phyloP scores from a whole-genome alignment of 2,113 vertebrate genomes.

The Sander vitreus region DNA sequence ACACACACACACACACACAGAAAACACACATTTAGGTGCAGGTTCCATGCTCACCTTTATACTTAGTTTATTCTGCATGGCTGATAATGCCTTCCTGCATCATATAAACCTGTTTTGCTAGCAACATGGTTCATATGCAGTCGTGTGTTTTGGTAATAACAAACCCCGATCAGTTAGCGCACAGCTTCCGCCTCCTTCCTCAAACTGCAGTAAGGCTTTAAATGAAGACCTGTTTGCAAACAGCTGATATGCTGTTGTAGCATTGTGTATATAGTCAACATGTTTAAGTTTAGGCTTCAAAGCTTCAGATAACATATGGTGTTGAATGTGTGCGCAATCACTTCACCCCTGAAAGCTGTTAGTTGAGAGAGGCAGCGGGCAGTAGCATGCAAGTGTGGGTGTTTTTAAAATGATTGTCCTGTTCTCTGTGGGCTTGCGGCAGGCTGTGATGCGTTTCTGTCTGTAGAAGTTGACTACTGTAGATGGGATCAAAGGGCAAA shows the following conservation, averaged over 20 bases:
- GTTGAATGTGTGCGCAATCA: conserved; percentile 1
- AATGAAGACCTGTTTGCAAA: conserved; percentile 75
- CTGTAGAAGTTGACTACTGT: conserved; percentile 36
- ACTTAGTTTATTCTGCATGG: conserved; percentile 42
- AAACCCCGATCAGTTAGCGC: conserved; percentile 59
- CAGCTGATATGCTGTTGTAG: conserved; percentile 67
- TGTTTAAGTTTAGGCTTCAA: conserved; percentile 52
- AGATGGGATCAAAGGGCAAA: conserved; percentile 56
- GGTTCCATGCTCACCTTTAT: conserved; percentile 21
- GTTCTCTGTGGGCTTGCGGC: conserved; percentile 19
- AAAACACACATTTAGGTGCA: conserved; percentile 1
- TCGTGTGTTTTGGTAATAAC: conserved; percentile 73
- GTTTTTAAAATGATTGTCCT: conserved; percentile 56
- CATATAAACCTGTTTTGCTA: conserved; percentile 72
- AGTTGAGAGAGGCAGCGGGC: not conserved
- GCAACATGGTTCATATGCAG: conserved; percentile 58
- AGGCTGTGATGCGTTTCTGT: conserved; percentile 28
- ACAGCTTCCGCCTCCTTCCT: conserved; percentile 39
- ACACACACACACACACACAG: no score
- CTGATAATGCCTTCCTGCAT: conserved; percentile 51
- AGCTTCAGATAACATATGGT: conserved; percentile 33
- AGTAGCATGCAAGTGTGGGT: conserved; percentile 13
- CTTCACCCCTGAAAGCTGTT: conserved; percentile 6
- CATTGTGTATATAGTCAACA: conserved; percentile 75
- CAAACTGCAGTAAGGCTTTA: conserved; percentile 53